Evolutionary conservation across 2,888 invertebrate genomes (phyloP).

Genomic region (Oithona nana): DNA sequence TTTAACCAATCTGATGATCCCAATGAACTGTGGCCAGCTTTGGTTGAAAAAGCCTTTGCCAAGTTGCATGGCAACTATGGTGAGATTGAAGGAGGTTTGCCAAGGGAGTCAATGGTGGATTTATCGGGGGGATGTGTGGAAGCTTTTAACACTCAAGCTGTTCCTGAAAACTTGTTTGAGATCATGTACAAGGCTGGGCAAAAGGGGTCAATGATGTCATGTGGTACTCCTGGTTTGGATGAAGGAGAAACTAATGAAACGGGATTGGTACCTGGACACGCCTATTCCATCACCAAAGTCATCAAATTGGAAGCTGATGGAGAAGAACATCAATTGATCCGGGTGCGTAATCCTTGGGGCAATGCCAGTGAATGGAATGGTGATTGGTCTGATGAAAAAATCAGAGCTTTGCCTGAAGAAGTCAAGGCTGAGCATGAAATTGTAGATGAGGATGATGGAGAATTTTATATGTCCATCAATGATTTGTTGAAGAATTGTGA

Average conservation of each 20-base stretch:
- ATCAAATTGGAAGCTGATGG: neutral
- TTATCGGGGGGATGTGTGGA: constrained; percentile 17
- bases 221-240: neutral
- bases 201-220: neutral
- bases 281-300: neutral
- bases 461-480: neutral
- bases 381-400: constrained; percentile 55
- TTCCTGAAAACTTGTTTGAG: too few species aligned
- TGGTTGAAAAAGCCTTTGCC: neutral
- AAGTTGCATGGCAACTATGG: neutral
- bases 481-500: neutral
- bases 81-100: neutral
- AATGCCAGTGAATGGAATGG: constrained; percentile 91
- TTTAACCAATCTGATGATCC: neutral
- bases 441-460: neutral
- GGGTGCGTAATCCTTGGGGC: constrained; percentile 85
- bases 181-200: constrained; percentile 24
- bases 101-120: neutral
- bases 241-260: neutral
- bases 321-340: constrained; percentile 44
- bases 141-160: neutral
- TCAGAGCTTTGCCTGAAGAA: neutral
- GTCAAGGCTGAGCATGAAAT: neutral
- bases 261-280: neutral
- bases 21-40: neutral